Conservation (phyloP, 2,888 invertebrate genomes). For the Apamea monoglypha region DNA sequence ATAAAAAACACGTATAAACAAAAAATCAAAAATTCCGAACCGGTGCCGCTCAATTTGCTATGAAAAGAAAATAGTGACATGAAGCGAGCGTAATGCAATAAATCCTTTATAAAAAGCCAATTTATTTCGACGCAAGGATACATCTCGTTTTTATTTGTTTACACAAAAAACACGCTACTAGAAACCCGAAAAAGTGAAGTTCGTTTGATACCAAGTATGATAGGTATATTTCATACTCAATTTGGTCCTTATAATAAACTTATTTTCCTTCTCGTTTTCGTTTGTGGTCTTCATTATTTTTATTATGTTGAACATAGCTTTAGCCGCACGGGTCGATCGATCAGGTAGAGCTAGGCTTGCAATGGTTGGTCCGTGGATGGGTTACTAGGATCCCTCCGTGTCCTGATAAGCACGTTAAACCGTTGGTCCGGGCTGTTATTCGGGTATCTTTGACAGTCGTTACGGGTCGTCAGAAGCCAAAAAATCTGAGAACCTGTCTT, state of each 20-base stretch:
- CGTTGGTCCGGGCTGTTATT: background rate
- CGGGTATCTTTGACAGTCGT: background rate
- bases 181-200: constrained; percentile 19
- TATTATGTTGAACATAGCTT: background rate
- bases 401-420: background rate
- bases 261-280: background rate
- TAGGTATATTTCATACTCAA: constrained; percentile 20
- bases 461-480: background rate
- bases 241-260: background rate
- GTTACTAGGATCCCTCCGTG: background rate
- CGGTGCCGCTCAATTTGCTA: constrained; percentile 7
- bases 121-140: constrained; percentile 47
- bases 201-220: constrained; percentile 14
- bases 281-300: background rate
- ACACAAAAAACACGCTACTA: constrained; percentile 23
- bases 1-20: background rate
- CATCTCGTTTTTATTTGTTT: constrained; percentile 42
- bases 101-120: constrained; percentile 50
- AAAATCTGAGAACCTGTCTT: background rate
- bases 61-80: constrained; percentile 47
- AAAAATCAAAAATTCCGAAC: constrained; percentile 12
- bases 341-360: background rate
- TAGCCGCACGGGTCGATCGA: background rate
- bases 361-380: background rate
- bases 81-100: constrained; percentile 49